These are phyloP conservation scores for Procambarus virginalis DNA, from an alignment of 1,140 invertebrate genomes.

Conservation along the genomic window DNA sequence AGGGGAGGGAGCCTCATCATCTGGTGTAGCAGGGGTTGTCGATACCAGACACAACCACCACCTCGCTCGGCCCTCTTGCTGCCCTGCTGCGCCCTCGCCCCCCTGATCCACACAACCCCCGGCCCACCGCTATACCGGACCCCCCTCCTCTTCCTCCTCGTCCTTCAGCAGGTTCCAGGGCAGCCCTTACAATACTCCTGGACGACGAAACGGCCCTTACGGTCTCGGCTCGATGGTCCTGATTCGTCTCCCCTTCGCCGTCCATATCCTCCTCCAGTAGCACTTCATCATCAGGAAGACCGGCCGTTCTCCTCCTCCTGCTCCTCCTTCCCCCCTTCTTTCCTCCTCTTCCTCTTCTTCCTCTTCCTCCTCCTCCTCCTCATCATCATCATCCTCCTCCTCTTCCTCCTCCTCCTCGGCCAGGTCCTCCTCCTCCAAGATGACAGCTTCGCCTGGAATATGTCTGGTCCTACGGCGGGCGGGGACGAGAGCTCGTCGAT, in stretches of 20 bases:
- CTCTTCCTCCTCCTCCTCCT: not conserved
- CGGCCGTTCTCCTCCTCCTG: slow-evolving; percentile 24
- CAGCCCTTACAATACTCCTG: slow-evolving; percentile 10
- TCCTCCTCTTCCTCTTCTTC: slow-evolving; percentile 41
- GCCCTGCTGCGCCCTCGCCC: not conserved
- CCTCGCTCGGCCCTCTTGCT: not conserved
- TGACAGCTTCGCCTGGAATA: slow-evolving; percentile 58
- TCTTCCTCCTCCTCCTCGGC: slow-evolving; percentile 60
- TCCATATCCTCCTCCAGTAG: slow-evolving; percentile 12
- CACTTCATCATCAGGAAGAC: slow-evolving; percentile 23
- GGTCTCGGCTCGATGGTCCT: not conserved
- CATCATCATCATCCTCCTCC: slow-evolving; percentile 48
- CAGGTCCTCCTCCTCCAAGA: slow-evolving; percentile 51
- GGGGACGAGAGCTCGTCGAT: slow-evolving; percentile 58
- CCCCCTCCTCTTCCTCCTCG: not conserved
- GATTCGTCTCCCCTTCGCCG: not conserved
- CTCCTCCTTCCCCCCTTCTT: slow-evolving; percentile 23
- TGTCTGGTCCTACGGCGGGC: slow-evolving; percentile 38
- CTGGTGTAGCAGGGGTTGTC: slow-evolving; percentile 67
- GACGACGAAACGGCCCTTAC: slow-evolving; percentile 2
- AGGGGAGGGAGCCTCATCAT: slow-evolving; percentile 49
- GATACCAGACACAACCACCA: slow-evolving; percentile 27
- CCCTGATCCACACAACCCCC: slow-evolving; percentile 3
- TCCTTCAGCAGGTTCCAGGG: not conserved
- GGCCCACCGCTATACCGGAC: not conserved